Percentiles rank a stretch among this genome's conserved stretches.
phyloP scores from a whole-genome alignment of 2,888 invertebrate species.

The Andrena fulva region DNA sequence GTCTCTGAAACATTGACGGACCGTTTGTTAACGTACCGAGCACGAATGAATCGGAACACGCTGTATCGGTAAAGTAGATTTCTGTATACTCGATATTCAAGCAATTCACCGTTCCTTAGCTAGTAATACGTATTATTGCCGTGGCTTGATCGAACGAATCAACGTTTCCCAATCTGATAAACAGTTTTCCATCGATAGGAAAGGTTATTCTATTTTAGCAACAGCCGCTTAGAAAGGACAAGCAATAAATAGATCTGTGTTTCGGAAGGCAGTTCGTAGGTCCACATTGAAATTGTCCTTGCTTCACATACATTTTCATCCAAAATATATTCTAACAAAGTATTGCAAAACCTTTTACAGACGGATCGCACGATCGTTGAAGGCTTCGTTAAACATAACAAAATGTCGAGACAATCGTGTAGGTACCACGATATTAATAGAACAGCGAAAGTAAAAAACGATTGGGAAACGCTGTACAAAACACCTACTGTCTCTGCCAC shows the following conservation, averaged over 20 bases:
- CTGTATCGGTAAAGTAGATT: not conserved
- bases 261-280: conserved; percentile 25
- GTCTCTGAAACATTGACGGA: conserved; percentile 11
- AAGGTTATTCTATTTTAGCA: conserved; percentile 2
- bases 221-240: conserved; percentile 4
- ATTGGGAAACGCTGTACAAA: conserved; percentile 55
- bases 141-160: conserved; percentile 24
- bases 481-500: not conserved
- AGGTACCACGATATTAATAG: not conserved
- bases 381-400: not conserved
- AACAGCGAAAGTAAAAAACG: not conserved
- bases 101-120: not conserved
- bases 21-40: not conserved
- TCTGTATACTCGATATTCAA: not conserved
- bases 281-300: conserved; percentile 23
- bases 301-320: conserved; percentile 1
- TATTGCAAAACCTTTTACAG: not conserved
- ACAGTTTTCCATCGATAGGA: not conserved
- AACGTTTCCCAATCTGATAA: conserved; percentile 53
- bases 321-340: conserved; percentile 6
- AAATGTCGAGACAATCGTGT: not conserved
- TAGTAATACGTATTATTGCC: conserved; percentile 39
- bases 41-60: conserved; percentile 25
- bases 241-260: not conserved
- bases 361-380: not conserved